These are phyloP conservation scores for Drosophila nannoptera DNA, from an alignment of 1,140 invertebrate genomes.

Conservation along the genomic window DNA sequence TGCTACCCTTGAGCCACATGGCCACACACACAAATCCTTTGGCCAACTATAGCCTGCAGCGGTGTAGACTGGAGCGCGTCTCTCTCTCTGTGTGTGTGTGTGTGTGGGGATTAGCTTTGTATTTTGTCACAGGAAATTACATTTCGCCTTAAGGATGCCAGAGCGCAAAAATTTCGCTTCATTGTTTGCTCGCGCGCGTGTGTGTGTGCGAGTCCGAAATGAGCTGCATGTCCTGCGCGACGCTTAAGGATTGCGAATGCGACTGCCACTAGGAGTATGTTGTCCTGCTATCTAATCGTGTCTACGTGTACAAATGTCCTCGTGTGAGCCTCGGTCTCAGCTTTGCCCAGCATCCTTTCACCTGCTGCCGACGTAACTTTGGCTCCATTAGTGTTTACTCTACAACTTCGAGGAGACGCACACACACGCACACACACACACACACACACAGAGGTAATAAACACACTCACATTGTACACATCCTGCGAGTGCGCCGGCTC, in stretches of 20 bases:
- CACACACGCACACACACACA: constrained; percentile 7
- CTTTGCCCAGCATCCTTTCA: constrained; percentile 34
- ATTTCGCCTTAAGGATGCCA: constrained; percentile 72
- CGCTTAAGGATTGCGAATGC: constrained; percentile 36
- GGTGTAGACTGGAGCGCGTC: too few species aligned
- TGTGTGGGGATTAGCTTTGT: constrained; percentile 73
- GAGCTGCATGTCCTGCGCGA: constrained; percentile 41
- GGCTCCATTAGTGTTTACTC: constrained; percentile 67
- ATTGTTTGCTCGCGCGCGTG: constrained; percentile 58
- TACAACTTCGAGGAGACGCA: constrained; percentile 45
- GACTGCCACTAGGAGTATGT: constrained; percentile 20
- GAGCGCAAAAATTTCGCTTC: constrained; percentile 70
- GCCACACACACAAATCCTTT: constrained; percentile 57
- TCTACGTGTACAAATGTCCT: constrained; percentile 59
- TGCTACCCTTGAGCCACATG: constrained; percentile 31
- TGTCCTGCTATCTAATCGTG: constrained; percentile 62
- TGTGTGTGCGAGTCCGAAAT: constrained; percentile 21
- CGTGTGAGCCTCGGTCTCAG: constrained; percentile 25
- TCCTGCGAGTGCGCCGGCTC: constrained; percentile 34
- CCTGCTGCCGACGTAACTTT: constrained; percentile 39
- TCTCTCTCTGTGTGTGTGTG: constrained; percentile 19
- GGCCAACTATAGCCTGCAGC: constrained; percentile 55
- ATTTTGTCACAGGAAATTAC: constrained; percentile 78
- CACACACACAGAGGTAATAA: too few species aligned
- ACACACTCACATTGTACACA: constrained; percentile 23